Evolutionary conservation across 2,888 invertebrate species (phyloP), one percentile per base, ranked within the genome.

Genomic region (Tortricodes alternella): DNA sequence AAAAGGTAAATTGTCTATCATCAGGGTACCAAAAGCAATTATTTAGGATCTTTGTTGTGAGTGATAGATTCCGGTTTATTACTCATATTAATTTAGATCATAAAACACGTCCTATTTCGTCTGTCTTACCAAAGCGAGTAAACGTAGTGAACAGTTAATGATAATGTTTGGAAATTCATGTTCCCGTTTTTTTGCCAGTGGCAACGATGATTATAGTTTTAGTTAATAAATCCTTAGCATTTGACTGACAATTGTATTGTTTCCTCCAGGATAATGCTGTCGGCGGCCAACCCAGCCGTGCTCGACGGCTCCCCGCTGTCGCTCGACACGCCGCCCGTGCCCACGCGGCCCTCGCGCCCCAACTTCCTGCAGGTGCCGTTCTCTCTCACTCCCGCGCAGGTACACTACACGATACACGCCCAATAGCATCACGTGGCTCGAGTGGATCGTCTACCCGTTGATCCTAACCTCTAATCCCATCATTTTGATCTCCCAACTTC

Each of bases 321-420:
- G 7, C 71, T 85, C 60, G 83, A 83, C 70, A 80, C 89, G 24
- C 86, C 87, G 52, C 84, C 92, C 37, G 82, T 85, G 49, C 83
- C 71, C 51, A 62, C 73, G 58, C 82, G 89, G 21, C 93, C 94
- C 61, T 93, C 91, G 78, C 90, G 96, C 70, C 96, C 96, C 63
- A 95, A 93, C 79, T 94, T 95, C 62, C 88, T 96, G 53, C 93
- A 93, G 69, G 93, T 95, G 65, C 93, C 93, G 60, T 88, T 92
- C 58, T 92, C 90, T 41, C 80, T 92, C 61, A 90, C 88, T 38
- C 90, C 90, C 23, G 88, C 91, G 50, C 92, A 92, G 83, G 89
- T 89, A 67, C 63, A 16, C 37, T 35, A 18, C 48, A 38, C 52
- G 7, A n/a, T n/a, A 50, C 38, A 60, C 65, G 19, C 46, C 63